phyloP scores from a whole-genome alignment of 2,113 vertebrate genomes.

The Geococcyx californianus region DNA sequence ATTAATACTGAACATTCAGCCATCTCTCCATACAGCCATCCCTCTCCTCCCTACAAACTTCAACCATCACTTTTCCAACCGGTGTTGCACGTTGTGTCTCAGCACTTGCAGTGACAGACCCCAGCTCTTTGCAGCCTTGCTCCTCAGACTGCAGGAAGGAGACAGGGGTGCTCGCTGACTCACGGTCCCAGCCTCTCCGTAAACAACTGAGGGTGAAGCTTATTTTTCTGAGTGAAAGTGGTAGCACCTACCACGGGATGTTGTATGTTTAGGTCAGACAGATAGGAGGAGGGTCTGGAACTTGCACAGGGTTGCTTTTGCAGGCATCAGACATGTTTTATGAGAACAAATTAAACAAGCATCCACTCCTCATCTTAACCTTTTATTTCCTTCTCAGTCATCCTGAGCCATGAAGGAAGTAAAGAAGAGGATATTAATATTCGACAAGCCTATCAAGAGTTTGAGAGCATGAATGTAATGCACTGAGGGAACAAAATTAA shows the following conservation, averaged over 20 bases:
- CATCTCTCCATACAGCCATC: neutral
- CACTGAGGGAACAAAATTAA: neutral
- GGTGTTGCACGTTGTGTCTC: accelerated
- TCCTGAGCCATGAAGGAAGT: neutral
- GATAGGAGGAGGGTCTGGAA: neutral
- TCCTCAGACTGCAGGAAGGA: neutral
- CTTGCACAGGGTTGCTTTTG: neutral
- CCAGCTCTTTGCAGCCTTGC: neutral
- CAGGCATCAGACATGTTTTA: neutral
- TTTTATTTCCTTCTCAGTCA: neutral
- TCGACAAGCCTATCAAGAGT: neutral
- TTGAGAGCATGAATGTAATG: neutral
- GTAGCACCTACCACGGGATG: accelerated
- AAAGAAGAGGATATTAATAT: neutral
- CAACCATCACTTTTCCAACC: neutral
- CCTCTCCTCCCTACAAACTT: neutral
- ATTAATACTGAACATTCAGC: neutral
- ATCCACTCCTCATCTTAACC: neutral
- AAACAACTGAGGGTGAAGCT: accelerated
- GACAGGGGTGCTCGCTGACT: accelerated
- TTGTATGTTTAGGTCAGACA: no score
- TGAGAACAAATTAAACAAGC: neutral
- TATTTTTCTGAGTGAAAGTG: accelerated
- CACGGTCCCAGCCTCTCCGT: accelerated
- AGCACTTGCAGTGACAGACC: neutral